phyloP scores from a whole-genome alignment of 1,140 invertebrate genomes.

The Campoletis sonorensis region DNA sequence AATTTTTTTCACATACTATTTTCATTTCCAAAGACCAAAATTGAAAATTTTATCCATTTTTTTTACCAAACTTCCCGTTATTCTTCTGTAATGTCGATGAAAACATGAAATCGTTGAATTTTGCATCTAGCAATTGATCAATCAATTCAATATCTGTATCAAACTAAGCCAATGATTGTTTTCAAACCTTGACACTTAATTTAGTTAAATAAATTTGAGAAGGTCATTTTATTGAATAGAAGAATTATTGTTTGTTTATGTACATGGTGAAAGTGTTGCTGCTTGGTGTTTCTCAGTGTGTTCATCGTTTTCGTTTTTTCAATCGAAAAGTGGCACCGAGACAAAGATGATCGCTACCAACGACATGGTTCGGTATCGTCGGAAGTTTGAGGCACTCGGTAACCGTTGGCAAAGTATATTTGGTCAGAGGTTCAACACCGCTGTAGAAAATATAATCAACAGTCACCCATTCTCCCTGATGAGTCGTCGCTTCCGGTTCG shows the following conservation, averaged over 20 bases:
- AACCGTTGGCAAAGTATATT: conserved; percentile 80
- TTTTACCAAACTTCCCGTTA: no score
- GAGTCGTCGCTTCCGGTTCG: conserved; percentile 81
- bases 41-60: neutral
- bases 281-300: neutral
- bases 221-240: neutral
- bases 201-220: no score
- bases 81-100: no score
- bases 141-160: no score
- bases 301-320: conserved; percentile 58
- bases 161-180: no score
- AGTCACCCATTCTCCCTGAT: conserved; percentile 85
- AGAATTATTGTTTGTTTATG: neutral
- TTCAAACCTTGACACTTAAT: no score
- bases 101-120: no score
- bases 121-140: no score
- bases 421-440: conserved; percentile 78
- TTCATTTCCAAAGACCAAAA: no score
- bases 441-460: conserved; percentile 91
- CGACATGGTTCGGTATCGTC: conserved; percentile 83
- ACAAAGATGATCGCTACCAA: conserved; percentile 88
- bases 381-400: conserved; percentile 78
- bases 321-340: conserved; percentile 80
- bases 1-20: no score
- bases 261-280: neutral